Conservation (phyloP, 2,888 invertebrate species). For the Tinea semifulvella region DNA sequence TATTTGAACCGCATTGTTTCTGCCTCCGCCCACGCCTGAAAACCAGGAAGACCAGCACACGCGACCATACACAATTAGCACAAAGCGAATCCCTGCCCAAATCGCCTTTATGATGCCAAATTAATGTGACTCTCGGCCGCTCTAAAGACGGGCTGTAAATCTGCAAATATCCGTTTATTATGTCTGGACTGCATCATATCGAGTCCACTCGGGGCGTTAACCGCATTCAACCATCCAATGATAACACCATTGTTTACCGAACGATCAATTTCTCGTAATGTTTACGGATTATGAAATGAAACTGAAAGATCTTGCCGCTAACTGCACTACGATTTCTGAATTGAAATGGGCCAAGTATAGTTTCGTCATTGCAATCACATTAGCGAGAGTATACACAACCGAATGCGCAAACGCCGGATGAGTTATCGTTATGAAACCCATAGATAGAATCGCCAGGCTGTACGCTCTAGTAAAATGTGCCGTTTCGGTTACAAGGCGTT, state of each 20-base stretch:
- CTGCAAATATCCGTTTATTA: conserved; percentile 1
- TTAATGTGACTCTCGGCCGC: neutral
- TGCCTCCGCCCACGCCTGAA: conserved; percentile 2
- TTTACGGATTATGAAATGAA: conserved; percentile 9
- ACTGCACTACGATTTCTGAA: conserved; percentile 4
- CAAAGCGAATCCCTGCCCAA: conserved; percentile 2
- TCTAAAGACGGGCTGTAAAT: conserved; percentile 2
- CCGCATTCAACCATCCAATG: conserved; percentile 1
- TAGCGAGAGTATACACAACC: conserved; percentile 4
- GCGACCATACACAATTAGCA: conserved; percentile 10
- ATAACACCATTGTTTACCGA: neutral
- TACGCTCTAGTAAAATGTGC: conserved; percentile 14
- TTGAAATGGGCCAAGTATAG: conserved; percentile 1
- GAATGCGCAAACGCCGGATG: neutral
- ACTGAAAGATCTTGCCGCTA: conserved; percentile 11
- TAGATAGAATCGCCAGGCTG: conserved; percentile 10
- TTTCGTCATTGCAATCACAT: conserved; percentile 10
- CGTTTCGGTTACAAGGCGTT: conserved; percentile 3
- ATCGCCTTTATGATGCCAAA: conserved; percentile 9
- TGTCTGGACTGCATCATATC: conserved; percentile 9
- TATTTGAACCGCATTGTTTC: conserved; percentile 11
- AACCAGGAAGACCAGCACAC: conserved; percentile 9
- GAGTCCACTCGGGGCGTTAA: neutral
- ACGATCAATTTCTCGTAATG: neutral
- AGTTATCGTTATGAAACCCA: conserved; percentile 5